Conservation (phyloP, 2,113 vertebrate genomes). For the Gnathonemus echidnorhynchus region DNA sequence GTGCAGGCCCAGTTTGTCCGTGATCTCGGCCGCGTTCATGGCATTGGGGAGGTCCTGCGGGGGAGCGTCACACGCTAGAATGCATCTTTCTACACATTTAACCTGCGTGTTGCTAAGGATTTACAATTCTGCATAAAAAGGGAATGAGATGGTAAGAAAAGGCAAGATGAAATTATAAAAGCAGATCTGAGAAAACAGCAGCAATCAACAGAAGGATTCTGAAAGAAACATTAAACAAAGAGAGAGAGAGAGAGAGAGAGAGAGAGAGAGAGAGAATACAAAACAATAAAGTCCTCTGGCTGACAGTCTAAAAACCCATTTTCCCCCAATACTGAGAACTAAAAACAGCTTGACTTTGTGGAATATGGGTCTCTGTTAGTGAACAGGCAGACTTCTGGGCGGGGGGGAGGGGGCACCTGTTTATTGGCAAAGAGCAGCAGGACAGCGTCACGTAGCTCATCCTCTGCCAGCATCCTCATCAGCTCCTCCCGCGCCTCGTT, state of each 20-base stretch:
- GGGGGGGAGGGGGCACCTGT: slow-evolving; percentile 60
- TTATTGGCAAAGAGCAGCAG: slow-evolving; percentile 95
- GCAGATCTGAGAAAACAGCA: neutral
- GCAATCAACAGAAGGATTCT: neutral
- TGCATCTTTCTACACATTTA: neutral
- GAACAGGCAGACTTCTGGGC: neutral
- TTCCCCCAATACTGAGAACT: neutral
- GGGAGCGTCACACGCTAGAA: neutral
- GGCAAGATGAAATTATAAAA: neutral
- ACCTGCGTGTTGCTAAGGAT: neutral
- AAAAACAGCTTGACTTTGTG: neutral
- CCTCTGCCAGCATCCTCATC: slow-evolving; percentile 95
- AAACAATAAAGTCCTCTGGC: neutral
- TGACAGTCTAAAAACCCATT: neutral
- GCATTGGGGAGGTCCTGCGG: slow-evolving; percentile 88
- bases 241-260: neutral
- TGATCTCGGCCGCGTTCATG: slow-evolving; percentile 96
- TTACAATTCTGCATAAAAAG: neutral
- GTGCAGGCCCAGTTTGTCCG: slow-evolving; percentile 92
- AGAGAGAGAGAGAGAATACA: neutral
- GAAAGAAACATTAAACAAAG: neutral
- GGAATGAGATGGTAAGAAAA: neutral
- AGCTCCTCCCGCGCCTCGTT: slow-evolving; percentile 94
- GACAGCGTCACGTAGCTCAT: slow-evolving; percentile 88
- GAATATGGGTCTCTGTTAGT: neutral